Conservation (phyloP, 2,888 invertebrate species). For the Piscicola geometra region DNA sequence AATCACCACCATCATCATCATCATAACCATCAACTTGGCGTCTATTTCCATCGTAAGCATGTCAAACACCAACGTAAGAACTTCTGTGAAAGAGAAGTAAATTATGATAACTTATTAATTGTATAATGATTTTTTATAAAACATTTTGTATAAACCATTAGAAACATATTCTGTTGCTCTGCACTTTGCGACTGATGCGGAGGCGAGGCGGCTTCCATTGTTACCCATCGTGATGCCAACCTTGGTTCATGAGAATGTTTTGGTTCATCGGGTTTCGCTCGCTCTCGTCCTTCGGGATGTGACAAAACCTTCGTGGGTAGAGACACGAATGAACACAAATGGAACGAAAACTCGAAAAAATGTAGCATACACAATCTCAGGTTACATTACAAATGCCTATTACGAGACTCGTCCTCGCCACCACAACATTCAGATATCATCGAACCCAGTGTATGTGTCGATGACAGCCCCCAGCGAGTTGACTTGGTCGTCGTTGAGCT, state of each 20-base stretch:
- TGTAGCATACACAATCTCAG: too few species aligned
- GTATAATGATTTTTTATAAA: not conserved
- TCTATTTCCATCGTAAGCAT: slow-evolving; percentile 54
- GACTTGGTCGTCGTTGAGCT: slow-evolving; percentile 53
- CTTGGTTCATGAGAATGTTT: slow-evolving; percentile 55
- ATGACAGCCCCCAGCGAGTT: slow-evolving; percentile 52
- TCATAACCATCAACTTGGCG: slow-evolving; percentile 52
- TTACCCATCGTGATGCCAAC: too few species aligned
- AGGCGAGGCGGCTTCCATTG: not conserved
- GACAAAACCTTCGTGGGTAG: slow-evolving; percentile 53
- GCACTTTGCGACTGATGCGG: not conserved
- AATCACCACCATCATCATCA: too few species aligned
- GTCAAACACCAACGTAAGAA: slow-evolving; percentile 54
- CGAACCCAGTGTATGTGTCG: slow-evolving; percentile 45
- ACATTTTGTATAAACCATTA: not conserved
- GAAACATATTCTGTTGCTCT: not conserved
- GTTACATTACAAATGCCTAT: too few species aligned
- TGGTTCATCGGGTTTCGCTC: slow-evolving; percentile 56
- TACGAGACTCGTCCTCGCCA: too few species aligned
- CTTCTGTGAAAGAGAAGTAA: slow-evolving; percentile 46
- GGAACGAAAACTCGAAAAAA: too few species aligned
- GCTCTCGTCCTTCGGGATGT: slow-evolving; percentile 52
- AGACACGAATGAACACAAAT: too few species aligned
- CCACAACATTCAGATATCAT: too few species aligned
- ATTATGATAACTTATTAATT: too few species aligned